phyloP scores from a whole-genome alignment of 1,140 invertebrate genomes.

The Drosophila asahinai region DNA sequence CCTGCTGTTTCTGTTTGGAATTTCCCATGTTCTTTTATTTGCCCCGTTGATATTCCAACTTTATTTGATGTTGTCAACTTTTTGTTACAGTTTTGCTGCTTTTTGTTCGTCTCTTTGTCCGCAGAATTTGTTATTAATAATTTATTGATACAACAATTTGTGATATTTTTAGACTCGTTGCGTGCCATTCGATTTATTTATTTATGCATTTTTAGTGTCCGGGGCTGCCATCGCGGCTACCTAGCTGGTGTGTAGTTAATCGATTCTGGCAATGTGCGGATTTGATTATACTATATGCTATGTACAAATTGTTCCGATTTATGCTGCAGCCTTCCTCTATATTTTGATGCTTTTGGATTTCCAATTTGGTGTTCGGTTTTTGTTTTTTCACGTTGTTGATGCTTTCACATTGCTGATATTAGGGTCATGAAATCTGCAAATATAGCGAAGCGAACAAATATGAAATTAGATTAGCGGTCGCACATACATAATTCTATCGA shows the following conservation, averaged over 20 bases:
- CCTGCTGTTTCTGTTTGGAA: slow-evolving; percentile 16
- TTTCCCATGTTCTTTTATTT: slow-evolving; percentile 5
- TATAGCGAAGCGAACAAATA: slow-evolving; percentile 55
- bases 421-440: slow-evolving; percentile 78
- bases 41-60: slow-evolving; percentile 32
- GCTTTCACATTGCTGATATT: slow-evolving; percentile 62
- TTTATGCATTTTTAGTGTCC: slow-evolving; percentile 52
- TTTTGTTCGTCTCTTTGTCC: slow-evolving; percentile 29
- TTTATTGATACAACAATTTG: slow-evolving; percentile 70
- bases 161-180: slow-evolving; percentile 67
- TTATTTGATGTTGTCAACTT: slow-evolving; percentile 53
- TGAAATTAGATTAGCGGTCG: slow-evolving; percentile 77
- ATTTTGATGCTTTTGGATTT: slow-evolving; percentile 27
- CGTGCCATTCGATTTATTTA: slow-evolving; percentile 62
- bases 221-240: slow-evolving; percentile 27
- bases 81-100: slow-evolving; percentile 25
- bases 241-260: slow-evolving; percentile 29
- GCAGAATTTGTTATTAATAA: slow-evolving; percentile 65
- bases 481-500: slow-evolving; percentile 43
- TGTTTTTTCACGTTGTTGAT: slow-evolving; percentile 1
- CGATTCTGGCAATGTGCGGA: slow-evolving; percentile 46
- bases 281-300: slow-evolving; percentile 35
- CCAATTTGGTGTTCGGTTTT: slow-evolving; percentile 16
- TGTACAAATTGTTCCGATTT: slow-evolving; percentile 74
- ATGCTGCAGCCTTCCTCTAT: slow-evolving; percentile 42